These are phyloP conservation scores for Aphelocoma californica DNA, from an alignment of 2,797 vertebrate species.

Conservation along the genomic window DNA sequence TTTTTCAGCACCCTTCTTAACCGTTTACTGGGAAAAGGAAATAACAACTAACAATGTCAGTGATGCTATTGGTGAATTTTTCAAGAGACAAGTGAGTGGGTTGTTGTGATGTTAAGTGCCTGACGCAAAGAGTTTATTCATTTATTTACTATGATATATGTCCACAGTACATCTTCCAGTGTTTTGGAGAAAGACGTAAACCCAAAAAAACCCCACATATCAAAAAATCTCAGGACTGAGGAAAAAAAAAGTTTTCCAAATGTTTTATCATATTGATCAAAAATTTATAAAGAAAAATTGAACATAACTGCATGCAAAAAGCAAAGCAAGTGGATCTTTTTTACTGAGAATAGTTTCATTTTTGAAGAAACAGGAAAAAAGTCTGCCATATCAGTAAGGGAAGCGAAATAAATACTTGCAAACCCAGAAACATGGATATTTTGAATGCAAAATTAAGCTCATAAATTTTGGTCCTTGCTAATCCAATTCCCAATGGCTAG, in stretches of 20 bases:
- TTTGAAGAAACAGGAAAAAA: background rate
- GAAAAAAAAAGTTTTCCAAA: background rate
- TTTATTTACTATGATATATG: background rate
- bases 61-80: background rate
- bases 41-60: background rate
- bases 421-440: background rate
- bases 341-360: background rate
- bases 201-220: background rate
- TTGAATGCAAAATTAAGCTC: background rate
- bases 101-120: background rate
- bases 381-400: background rate
- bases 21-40: background rate
- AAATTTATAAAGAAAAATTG: background rate
- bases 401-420: background rate
- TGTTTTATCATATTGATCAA: background rate
- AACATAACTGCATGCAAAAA: background rate
- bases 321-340: background rate
- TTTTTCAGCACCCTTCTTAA: background rate
- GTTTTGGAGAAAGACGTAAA: background rate
- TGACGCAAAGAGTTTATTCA: background rate
- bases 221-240: background rate
- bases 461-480: background rate
- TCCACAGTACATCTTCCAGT: background rate
- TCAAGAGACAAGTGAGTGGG: background rate
- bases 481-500: background rate